Evolutionary conservation across 2,888 invertebrate species (phyloP), one percentile per base, ranked within the genome.

Genomic region (Xylota segnis): DNA sequence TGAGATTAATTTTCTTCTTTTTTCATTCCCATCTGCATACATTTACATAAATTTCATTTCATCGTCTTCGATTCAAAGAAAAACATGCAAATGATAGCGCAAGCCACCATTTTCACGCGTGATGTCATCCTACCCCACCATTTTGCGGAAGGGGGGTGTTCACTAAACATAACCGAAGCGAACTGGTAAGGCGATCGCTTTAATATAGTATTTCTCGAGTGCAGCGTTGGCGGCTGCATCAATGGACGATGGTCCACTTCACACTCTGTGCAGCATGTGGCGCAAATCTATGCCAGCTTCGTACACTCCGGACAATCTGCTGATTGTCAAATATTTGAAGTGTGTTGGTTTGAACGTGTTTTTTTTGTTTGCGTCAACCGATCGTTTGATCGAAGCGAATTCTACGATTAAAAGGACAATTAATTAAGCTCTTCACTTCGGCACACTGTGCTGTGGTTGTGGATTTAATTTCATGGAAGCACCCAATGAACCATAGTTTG

Each of bases 181-280:
- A 63, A 27, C 54, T 54, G 47, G 29, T 27, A n/a, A 37, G 14
- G 47, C 32, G 58, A 79, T 75, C 40, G 18, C 32, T 75, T 74
- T 81, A 54, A 74, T 81, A 74, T 81, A 74, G n/a, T n/a, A n/a
- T 32, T 23, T 58, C 27, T 29, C 47, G 43, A 61, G 50, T 68
- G 61, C 47, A 66, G 78, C 56, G 74, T 78, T 68, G 83, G 78
- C 74, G 74, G 83, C 58, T 84, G 83, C 79, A 79, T 84, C 83
- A 84, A 84, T 84, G 75, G 70, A 65, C 37, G 40, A 14, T 47
- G 12, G 27, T 58, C 54, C 78, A 54, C 29, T 61, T 43, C 56
- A 56, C 14, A 52, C 68, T 65, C 37, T 71, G 68, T 66, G 83
- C 70, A 78, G 77, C 71, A 66, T 72, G 76, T 71, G 72, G 78